These are phyloP conservation scores for Ciconia nigra DNA, from an alignment of 2,797 vertebrate species.

Conservation along the genomic window DNA sequence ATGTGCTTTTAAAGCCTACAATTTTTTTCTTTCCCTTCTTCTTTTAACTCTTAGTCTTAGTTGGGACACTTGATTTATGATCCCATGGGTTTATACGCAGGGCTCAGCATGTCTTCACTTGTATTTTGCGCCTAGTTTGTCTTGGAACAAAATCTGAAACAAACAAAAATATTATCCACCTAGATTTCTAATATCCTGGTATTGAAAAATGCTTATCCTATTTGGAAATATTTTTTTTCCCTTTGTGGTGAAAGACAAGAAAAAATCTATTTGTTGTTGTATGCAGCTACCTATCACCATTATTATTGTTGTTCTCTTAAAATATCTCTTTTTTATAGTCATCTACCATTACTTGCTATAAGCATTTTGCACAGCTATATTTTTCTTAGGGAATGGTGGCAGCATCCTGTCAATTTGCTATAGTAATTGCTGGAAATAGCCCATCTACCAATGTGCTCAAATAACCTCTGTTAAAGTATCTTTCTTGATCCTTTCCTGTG, in stretches of 20 bases:
- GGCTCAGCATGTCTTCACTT: not conserved
- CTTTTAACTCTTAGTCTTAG: not conserved
- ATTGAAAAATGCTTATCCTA: not conserved
- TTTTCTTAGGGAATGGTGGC: not conserved
- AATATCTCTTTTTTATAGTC: not conserved
- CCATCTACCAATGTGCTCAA: not conserved
- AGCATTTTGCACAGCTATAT: not conserved
- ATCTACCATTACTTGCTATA: not conserved
- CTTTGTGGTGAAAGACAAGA: not conserved
- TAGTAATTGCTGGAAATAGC: conserved; percentile 23
- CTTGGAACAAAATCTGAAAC: not conserved
- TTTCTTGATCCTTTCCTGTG: conserved; percentile 26
- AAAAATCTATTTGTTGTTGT: not conserved
- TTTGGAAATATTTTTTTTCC: not conserved
- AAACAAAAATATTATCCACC: no score
- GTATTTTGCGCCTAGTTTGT: not conserved
- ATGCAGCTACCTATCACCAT: not conserved
- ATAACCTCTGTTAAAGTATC: conserved; percentile 33
- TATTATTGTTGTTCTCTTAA: not conserved
- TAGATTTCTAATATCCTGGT: not conserved
- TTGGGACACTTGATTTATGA: not conserved
- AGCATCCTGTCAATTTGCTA: not conserved
- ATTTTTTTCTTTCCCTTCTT: not conserved
- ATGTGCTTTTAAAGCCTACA: not conserved
- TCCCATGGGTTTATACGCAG: not conserved